phyloP scores from a whole-genome alignment of 2,888 invertebrate genomes.

The Lagria hirta region DNA sequence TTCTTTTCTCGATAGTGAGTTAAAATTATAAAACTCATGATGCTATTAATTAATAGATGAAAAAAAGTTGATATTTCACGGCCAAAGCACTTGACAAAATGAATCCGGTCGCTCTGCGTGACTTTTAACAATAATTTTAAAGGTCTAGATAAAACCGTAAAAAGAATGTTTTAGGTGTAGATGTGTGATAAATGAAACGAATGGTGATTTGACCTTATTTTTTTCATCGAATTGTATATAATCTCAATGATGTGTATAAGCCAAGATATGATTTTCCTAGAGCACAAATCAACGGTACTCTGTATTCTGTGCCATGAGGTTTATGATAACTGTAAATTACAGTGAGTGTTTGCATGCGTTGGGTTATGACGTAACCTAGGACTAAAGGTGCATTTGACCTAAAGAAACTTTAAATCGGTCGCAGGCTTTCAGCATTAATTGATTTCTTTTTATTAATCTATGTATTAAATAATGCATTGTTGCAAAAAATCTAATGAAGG shows the following conservation, averaged over 20 bases:
- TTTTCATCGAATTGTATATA: constrained; percentile 13
- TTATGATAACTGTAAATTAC: constrained; percentile 23
- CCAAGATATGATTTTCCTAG: constrained; percentile 24
- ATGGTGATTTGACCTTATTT: constrained; percentile 18
- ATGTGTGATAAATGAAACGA: constrained; percentile 1
- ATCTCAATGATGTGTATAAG: constrained; percentile 13
- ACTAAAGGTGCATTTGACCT: too few species aligned
- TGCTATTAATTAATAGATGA: too few species aligned
- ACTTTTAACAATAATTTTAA: constrained; percentile 2
- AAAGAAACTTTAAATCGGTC: too few species aligned
- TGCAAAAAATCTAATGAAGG: too few species aligned
- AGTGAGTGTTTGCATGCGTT: constrained; percentile 23
- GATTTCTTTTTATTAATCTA: too few species aligned
- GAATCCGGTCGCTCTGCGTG: constrained; percentile 8
- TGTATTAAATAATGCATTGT: too few species aligned
- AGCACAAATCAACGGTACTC: constrained; percentile 22
- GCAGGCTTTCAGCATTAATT: too few species aligned
- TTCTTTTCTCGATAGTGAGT: too few species aligned
- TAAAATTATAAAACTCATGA: too few species aligned
- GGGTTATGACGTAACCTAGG: too few species aligned
- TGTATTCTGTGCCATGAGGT: constrained; percentile 25
- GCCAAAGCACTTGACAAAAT: constrained; percentile 3
- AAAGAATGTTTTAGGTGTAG: not conserved
- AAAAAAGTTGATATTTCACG: too few species aligned
- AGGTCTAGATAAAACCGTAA: constrained; percentile 3